Evolutionary conservation across 2,888 invertebrate genomes (phyloP), one percentile per base, ranked within the genome.

Genomic region (Chrysolina oricalcia): DNA sequence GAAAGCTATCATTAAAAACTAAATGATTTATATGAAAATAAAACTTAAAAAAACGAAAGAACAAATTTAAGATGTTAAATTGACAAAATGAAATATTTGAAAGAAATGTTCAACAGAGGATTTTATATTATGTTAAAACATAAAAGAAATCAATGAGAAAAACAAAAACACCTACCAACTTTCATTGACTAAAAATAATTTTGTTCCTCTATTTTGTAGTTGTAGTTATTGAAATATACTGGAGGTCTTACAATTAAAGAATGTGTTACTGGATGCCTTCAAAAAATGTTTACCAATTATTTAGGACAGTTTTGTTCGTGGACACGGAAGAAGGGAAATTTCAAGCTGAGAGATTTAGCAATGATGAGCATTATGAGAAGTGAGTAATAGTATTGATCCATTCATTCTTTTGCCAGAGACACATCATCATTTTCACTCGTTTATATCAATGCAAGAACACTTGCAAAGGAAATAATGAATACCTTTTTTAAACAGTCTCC

Each of bases 371-470:
- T 53, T 21, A 53, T 53, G 53, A 53, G 17, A 53, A n/a, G 53
- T 53, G 53, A 53, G 53, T 53, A 53, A 53, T 53, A n/a, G 53
- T 53, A 53, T 53, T 53, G 21, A n/a, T n/a, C n/a, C 27, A 27
- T 27, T 27, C 27, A 27, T 27, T 27, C 27, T 27, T 27, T 27
- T 27, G 27, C 27, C 27, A 2, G 27, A 27, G 27, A 27, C 27
- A 27, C 27, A 27, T 27, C 27, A 27, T 27, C 27, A 2, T 48
- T 48, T 6, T 48, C 48, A 15, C 48, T 48, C 17, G 17, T 48
- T 48, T 48, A 48, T 48, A 48, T 48, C 48, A 4, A 48, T 48
- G 48, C 48, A 48, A 48, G 48, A 48, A 48, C 17, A 17, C 48
- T 48, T 48, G 48, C 48, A 48, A 48, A 48, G 48, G 48, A 48